These are phyloP conservation scores for Gryon sp. DNA, from an alignment of 1,140 invertebrate genomes.

Conservation along the genomic window DNA sequence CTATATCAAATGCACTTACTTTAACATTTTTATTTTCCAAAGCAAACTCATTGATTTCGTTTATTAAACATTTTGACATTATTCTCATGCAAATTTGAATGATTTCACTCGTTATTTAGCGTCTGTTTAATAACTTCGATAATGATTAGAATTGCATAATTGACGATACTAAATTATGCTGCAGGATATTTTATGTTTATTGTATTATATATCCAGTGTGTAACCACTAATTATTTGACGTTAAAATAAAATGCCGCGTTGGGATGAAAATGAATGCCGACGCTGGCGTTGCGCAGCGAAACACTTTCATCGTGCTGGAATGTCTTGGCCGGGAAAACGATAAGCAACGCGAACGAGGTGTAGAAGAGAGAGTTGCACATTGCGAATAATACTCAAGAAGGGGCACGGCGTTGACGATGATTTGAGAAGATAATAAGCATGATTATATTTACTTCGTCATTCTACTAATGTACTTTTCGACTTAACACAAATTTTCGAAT, in stretches of 20 bases:
- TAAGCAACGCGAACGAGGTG: constrained; percentile 55
- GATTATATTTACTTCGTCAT: constrained; percentile 51
- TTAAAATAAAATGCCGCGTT: constrained; percentile 29
- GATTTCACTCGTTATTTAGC: too few species aligned
- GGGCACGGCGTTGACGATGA: constrained; percentile 44
- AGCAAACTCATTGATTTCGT: too few species aligned
- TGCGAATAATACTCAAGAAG: constrained; percentile 49
- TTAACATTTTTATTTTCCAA: too few species aligned
- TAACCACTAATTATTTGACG: constrained; percentile 2
- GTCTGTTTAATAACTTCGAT: too few species aligned
- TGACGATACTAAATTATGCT: too few species aligned
- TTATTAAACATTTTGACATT: too few species aligned
- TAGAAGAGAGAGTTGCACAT: constrained; percentile 58
- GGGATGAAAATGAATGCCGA: constrained; percentile 56
- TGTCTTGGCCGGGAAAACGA: constrained; percentile 54
- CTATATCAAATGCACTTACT: too few species aligned
- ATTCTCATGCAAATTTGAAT: too few species aligned
- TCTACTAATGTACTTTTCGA: constrained; percentile 18
- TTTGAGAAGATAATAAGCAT: constrained; percentile 47
- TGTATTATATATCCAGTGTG: too few species aligned
- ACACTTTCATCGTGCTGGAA: constrained; percentile 57
- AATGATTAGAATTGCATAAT: too few species aligned
- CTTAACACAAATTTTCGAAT: too few species aligned
- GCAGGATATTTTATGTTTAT: too few species aligned
- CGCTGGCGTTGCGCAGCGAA: background rate